phyloP scores from a whole-genome alignment of 1,140 invertebrate species.

The Platyura marginata region DNA sequence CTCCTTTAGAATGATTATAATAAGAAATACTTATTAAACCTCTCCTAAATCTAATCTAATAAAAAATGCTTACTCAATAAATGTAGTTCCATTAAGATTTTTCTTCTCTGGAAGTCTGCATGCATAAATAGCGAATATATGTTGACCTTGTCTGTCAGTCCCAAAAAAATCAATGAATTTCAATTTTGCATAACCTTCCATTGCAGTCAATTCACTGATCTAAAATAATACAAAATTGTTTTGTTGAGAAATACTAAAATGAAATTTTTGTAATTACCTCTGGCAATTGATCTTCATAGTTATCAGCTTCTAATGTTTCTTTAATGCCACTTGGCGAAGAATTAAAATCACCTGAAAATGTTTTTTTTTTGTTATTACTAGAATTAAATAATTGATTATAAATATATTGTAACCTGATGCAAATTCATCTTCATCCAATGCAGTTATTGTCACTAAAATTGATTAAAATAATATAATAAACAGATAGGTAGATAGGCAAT shows the following conservation, averaged over 20 bases:
- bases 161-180: constrained; percentile 21
- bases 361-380: no score
- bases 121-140: constrained; percentile 89
- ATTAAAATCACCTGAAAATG: constrained; percentile 5
- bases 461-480: no score
- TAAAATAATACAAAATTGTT: no score
- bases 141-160: constrained; percentile 46
- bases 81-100: constrained; percentile 29
- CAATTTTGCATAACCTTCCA: constrained; percentile 7
- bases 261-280: no score
- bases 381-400: no score
- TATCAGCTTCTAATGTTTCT: constrained; percentile 18
- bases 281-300: constrained; percentile 21
- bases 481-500: no score
- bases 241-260: no score
- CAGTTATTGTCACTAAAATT: no score
- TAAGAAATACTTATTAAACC: no score
- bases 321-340: constrained; percentile 14
- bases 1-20: no score
- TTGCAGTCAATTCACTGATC: not conserved
- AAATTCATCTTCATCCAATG: constrained; percentile 2
- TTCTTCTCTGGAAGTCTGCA: constrained; percentile 80
- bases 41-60: no score
- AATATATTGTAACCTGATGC: no score
- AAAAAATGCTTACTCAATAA: constrained; percentile 5